Percentiles rank a stretch among this genome's conserved stretches.
Evolutionary conservation across 2,113 vertebrate species (phyloP).

Genomic region (Anthoscopus minutus): DNA sequence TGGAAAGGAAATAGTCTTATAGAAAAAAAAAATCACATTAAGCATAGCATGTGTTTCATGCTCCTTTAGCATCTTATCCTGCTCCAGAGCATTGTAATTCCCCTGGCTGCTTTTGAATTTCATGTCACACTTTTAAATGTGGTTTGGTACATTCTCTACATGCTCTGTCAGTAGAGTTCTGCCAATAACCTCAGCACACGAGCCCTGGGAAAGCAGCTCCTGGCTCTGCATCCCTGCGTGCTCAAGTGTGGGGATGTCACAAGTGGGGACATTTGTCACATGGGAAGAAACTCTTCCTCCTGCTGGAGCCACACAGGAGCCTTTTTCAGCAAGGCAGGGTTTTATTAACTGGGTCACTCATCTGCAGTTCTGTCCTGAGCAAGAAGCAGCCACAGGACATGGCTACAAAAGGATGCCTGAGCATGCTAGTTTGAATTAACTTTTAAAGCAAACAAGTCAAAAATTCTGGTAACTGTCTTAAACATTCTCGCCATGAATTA

Average conservation of each 20-base stretch:
- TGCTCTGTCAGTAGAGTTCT: constrained; percentile 59
- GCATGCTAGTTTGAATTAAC: background rate
- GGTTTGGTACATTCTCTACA: constrained; percentile 59
- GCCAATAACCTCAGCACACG: background rate
- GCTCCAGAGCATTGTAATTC: constrained; percentile 54
- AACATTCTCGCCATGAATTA: background rate
- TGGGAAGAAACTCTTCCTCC: background rate
- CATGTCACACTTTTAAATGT: constrained; percentile 56
- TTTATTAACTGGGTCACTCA: background rate
- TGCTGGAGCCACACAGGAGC: background rate
- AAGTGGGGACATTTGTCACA: background rate
- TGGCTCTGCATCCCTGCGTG: background rate
- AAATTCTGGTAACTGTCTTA: background rate
- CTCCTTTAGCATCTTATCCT: constrained; percentile 49
- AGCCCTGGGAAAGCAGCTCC: background rate
- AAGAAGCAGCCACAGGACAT: background rate
- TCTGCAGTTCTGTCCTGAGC: background rate
- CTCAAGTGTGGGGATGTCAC: background rate
- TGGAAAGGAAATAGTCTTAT: background rate
- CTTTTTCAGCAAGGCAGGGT: background rate
- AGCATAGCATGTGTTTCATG: constrained; percentile 57
- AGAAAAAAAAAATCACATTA: constrained; percentile 49
- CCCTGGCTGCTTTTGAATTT: constrained; percentile 60
- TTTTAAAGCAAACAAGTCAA: background rate
- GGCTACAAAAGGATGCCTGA: background rate